Conservation (phyloP, 2,797 vertebrate species). For the Pseudotriccus pelzelni region DNA sequence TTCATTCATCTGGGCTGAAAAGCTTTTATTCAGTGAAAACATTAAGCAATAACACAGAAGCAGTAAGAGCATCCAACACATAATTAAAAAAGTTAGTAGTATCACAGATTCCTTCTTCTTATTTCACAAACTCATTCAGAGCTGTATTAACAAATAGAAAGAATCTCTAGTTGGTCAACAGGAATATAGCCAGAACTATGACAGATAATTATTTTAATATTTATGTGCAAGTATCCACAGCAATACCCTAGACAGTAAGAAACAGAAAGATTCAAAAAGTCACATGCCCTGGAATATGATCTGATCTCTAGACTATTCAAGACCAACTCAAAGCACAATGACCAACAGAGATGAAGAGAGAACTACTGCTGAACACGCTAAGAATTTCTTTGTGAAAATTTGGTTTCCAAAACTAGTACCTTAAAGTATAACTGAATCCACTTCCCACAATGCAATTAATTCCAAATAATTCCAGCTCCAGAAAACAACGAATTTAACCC, state of each 20-base stretch:
- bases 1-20: not conserved
- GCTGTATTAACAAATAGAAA: not conserved
- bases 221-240: not conserved
- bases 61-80: not conserved
- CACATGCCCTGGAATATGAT: not conserved
- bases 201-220: not conserved
- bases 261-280: not conserved
- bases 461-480: not conserved
- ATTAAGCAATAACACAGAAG: not conserved
- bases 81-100: not conserved
- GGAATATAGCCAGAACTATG: not conserved
- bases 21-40: not conserved
- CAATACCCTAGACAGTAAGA: not conserved
- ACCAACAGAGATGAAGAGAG: not conserved
- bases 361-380: not conserved
- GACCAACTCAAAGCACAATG: not conserved
- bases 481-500: not conserved
- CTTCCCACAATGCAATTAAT: accelerated
- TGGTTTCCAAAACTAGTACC: not conserved
- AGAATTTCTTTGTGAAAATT: not conserved
- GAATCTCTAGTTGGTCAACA: not conserved
- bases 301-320: not conserved
- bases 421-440: not conserved
- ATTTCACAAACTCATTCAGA: not conserved
- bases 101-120: not conserved